Conservation (phyloP, 2,888 invertebrate species). For the Chrysomela aeneicollis region DNA sequence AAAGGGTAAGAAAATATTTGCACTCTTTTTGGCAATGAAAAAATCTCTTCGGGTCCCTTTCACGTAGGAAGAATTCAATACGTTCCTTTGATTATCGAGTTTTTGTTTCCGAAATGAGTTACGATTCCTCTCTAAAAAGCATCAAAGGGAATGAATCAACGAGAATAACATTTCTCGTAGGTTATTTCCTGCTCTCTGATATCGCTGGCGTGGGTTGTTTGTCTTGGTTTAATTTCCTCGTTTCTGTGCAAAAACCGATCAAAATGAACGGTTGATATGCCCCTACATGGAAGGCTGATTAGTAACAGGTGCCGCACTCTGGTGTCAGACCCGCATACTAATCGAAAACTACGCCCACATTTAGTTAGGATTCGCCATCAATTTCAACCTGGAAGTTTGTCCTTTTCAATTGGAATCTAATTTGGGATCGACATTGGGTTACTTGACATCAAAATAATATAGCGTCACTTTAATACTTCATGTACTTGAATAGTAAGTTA, state of each 20-base stretch:
- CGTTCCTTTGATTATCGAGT: no score
- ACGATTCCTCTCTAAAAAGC: not conserved
- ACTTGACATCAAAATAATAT: no score
- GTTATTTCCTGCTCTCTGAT: not conserved
- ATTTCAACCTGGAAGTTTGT: not conserved
- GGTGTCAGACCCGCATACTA: slow-evolving; percentile 29
- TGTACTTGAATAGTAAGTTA: no score
- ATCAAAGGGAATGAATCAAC: not conserved
- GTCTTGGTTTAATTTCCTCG: not conserved
- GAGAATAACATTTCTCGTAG: not conserved
- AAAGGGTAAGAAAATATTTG: no score
- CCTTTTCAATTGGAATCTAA: not conserved
- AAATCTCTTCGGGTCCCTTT: no score
- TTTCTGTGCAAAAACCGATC: not conserved
- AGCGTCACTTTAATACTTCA: no score
- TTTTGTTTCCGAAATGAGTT: no score
- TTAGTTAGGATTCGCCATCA: slow-evolving; percentile 15
- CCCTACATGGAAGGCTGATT: slow-evolving; percentile 5
- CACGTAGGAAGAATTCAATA: no score
- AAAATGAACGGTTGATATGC: not conserved
- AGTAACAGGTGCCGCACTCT: slow-evolving; percentile 14
- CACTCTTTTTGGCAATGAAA: no score
- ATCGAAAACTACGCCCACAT: slow-evolving; percentile 28
- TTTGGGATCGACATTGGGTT: no score
- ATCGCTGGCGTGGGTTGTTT: not conserved